phyloP scores from a whole-genome alignment of 2,797 vertebrate genomes.

The Aselliscus stoliczkanus region DNA sequence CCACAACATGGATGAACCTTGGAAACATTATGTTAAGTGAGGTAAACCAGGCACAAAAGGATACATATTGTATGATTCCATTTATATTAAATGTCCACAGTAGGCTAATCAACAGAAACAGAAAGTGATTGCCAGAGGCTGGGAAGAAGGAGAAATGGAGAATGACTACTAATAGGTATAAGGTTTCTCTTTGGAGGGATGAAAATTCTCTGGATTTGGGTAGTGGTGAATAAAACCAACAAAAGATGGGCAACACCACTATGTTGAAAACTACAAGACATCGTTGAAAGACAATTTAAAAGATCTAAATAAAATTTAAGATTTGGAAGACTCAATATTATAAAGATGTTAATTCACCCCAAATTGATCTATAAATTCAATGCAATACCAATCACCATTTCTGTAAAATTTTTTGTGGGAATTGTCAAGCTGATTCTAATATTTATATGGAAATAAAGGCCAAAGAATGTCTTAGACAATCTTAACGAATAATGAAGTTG shows the following conservation, averaged over 20 bases:
- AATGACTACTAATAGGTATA: background rate
- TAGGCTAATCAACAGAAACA: background rate
- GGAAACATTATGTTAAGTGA: background rate
- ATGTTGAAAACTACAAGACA: background rate
- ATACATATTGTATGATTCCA: background rate
- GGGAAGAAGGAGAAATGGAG: background rate
- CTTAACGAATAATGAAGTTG: background rate
- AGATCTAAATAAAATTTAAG: background rate
- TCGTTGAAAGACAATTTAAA: background rate
- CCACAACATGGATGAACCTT: background rate
- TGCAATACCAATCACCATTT: background rate
- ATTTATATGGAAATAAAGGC: background rate
- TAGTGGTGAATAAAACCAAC: background rate
- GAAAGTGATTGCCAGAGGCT: background rate
- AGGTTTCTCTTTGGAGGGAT: background rate
- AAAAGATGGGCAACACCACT: background rate
- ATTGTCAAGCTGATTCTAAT: background rate
- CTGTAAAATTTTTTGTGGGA: background rate
- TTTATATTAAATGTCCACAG: background rate
- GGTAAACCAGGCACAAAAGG: background rate
- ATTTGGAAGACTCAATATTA: background rate
- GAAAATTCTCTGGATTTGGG: background rate
- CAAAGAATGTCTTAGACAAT: background rate
- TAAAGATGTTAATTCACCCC: background rate
- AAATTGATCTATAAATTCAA: background rate